These are phyloP conservation scores for Noctuana brunneofusca DNA, from an alignment of 2,888 invertebrate genomes.

Conservation along the genomic window DNA sequence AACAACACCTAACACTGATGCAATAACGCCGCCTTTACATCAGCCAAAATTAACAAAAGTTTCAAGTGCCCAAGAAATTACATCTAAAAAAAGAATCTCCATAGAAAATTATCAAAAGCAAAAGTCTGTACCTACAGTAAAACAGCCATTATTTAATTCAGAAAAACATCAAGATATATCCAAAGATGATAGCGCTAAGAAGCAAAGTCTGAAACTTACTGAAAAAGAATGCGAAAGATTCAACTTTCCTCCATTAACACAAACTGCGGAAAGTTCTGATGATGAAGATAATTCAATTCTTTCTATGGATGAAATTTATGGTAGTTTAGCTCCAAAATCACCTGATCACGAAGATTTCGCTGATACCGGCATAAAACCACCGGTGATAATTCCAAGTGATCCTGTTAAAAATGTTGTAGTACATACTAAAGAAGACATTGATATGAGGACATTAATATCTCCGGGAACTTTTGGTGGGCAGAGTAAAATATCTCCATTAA, in stretches of 20 bases:
- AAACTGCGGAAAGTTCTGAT: constrained; percentile 61
- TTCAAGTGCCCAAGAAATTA: constrained; percentile 57
- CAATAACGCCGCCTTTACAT: constrained; percentile 63
- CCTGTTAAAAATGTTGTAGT: constrained; percentile 54
- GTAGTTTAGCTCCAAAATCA: constrained; percentile 67
- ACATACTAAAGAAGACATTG: constrained; percentile 56
- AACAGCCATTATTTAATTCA: constrained; percentile 43
- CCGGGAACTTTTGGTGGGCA: constrained; percentile 1
- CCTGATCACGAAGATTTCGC: constrained; percentile 60
- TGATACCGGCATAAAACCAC: constrained; percentile 49
- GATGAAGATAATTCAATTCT: constrained; percentile 50
- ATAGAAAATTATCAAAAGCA: constrained; percentile 78
- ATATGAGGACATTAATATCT: constrained; percentile 61
- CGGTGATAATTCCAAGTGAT: constrained; percentile 71
- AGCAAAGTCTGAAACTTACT: constrained; percentile 72
- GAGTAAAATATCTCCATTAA: constrained; percentile 12
- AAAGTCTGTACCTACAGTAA: constrained; percentile 49
- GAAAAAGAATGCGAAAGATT: constrained; percentile 78
- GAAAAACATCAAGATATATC: constrained; percentile 36
- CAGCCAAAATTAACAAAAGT: constrained; percentile 74
- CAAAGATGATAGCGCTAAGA: constrained; percentile 57
- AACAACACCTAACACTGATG: constrained; percentile 53
- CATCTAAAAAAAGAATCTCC: constrained; percentile 72
- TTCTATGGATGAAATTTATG: constrained; percentile 53
- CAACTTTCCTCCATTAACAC: constrained; percentile 59